Evolutionary conservation across 1,140 invertebrate species (phyloP).

Genomic region (Spodoptera frugiperda): DNA sequence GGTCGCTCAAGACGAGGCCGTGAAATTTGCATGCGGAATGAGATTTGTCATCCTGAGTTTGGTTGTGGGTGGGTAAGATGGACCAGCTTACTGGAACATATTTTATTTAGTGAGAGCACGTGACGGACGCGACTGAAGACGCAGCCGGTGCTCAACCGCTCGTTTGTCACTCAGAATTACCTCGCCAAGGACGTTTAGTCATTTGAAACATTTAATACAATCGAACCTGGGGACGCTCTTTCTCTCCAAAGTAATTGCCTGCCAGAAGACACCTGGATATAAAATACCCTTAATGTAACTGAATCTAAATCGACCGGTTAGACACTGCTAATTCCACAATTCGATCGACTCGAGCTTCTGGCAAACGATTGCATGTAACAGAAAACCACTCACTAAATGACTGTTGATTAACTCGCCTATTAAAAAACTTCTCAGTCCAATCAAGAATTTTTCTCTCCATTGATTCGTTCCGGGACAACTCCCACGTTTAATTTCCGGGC

Average conservation of each 20-base stretch:
- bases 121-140: constrained; percentile 63
- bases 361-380: constrained; percentile 7
- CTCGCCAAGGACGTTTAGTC: constrained; percentile 60
- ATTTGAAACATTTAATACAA: constrained; percentile 65
- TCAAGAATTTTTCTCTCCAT: constrained; percentile 52
- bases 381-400: constrained; percentile 15
- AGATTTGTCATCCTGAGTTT: constrained; percentile 63
- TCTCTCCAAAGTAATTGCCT: constrained; percentile 1
- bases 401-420: constrained; percentile 33
- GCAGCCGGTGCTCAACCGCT: constrained; percentile 67
- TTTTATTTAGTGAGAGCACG: constrained; percentile 73
- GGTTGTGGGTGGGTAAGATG: constrained; percentile 47
- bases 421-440: constrained; percentile 35
- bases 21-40: constrained; percentile 66
- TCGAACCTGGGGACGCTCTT: constrained; percentile 48
- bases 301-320: not conserved
- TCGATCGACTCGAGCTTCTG: not conserved
- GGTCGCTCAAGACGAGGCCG: constrained; percentile 50
- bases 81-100: constrained; percentile 62
- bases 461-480: constrained; percentile 66
- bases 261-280: not conserved
- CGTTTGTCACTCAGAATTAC: constrained; percentile 74
- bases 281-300: not conserved
- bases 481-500: constrained; percentile 67
- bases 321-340: not conserved